Evolutionary conservation across 2,113 vertebrate genomes (phyloP).

Genomic region (Pitta sordida): DNA sequence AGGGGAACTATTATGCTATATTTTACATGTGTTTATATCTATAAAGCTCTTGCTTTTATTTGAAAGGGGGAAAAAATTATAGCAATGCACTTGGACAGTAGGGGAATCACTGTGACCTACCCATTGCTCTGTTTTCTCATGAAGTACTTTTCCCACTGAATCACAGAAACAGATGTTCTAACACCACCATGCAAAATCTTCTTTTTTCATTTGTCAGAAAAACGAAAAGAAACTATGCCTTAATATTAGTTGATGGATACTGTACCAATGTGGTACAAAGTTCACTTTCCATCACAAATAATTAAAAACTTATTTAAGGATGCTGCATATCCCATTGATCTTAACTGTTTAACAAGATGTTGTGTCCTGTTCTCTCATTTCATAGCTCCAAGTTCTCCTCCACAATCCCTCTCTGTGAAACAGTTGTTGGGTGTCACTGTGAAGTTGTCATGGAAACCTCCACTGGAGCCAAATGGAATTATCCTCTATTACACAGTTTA

Average conservation of each 20-base stretch:
- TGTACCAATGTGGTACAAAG: background rate
- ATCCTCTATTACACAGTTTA: constrained; percentile 91
- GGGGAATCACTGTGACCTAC: constrained; percentile 67
- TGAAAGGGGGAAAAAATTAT: background rate
- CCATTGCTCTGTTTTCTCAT: constrained; percentile 74
- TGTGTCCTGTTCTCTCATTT: constrained; percentile 39
- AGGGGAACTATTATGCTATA: background rate
- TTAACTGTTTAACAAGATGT: constrained; percentile 44
- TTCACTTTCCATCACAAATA: constrained; percentile 39
- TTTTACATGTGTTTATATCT: constrained; percentile 48
- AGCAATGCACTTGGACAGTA: constrained; percentile 50
- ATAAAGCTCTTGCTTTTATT: constrained; percentile 64
- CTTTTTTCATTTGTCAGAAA: constrained; percentile 69
- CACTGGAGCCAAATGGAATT: constrained; percentile 88
- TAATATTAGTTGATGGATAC: constrained; percentile 1
- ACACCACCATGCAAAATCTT: constrained; percentile 76
- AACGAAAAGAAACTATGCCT: constrained; percentile 58
- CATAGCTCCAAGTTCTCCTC: constrained; percentile 90
- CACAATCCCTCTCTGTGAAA: constrained; percentile 81
- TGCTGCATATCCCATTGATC: background rate
- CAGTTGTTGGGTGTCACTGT: constrained; percentile 90
- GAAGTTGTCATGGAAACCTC: constrained; percentile 91
- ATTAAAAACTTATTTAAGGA: background rate
- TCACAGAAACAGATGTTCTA: constrained; percentile 81
- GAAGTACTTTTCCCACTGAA: constrained; percentile 76